These are phyloP conservation scores for Eupeodes latifasciatus DNA, from an alignment of 2,888 invertebrate species.

Conservation along the genomic window DNA sequence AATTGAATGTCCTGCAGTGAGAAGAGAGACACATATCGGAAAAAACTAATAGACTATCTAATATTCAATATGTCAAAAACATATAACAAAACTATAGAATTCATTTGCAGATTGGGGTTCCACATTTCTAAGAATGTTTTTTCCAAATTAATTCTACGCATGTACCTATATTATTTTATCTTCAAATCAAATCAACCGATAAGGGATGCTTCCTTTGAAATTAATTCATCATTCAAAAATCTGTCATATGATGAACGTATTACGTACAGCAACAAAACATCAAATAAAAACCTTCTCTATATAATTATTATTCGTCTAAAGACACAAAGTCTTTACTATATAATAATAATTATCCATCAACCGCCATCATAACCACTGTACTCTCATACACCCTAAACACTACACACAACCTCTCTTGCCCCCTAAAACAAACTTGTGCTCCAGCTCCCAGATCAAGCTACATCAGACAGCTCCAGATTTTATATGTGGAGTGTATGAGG, in stretches of 20 bases:
- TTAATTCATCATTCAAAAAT: slow-evolving; percentile 29
- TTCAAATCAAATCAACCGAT: slow-evolving; percentile 22
- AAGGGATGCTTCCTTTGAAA: background rate
- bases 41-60: background rate
- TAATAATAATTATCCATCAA: slow-evolving; percentile 16
- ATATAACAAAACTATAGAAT: background rate
- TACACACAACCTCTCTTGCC: background rate
- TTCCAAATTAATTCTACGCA: background rate
- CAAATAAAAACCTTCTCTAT: background rate
- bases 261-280: background rate
- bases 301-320: background rate
- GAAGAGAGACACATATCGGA: no score
- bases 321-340: background rate
- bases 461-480: slow-evolving; percentile 36
- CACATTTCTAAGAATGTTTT: background rate
- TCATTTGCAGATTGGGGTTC: background rate
- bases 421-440: no score
- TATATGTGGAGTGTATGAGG: background rate
- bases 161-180: background rate
- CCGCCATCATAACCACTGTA: slow-evolving; percentile 5
- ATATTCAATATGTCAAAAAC: background rate
- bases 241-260: background rate
- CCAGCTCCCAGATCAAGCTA: no score
- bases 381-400: background rate
- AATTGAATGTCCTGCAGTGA: no score